Percentiles rank a stretch among this genome's conserved stretches.
Conservation (phyloP, 1,140 invertebrate genomes). For the Drosophila sulfurigaster region DNA sequence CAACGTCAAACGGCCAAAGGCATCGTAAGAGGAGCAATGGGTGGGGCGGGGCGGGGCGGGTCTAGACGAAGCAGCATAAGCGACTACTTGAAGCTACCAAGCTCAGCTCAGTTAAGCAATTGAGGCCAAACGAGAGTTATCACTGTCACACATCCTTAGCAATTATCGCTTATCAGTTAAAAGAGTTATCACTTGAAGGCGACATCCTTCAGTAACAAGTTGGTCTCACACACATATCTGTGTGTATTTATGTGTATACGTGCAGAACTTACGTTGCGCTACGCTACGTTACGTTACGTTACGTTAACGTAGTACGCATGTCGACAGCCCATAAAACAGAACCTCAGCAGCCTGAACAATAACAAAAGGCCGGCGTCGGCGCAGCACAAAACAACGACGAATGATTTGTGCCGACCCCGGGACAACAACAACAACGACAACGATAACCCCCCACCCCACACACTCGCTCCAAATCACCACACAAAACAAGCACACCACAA, state of each 20-base stretch:
- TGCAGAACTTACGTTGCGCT: conserved; percentile 25
- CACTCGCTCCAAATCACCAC: background rate
- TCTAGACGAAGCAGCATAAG: background rate
- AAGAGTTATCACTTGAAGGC: conserved; percentile 23
- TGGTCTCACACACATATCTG: background rate
- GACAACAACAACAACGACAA: background rate
- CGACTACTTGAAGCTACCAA: background rate
- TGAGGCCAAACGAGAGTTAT: conserved; percentile 16
- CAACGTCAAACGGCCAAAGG: conserved; percentile 14
- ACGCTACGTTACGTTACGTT: conserved; percentile 23
- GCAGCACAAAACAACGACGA: conserved; percentile 34
- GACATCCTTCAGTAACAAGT: conserved; percentile 30
- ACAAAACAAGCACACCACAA: background rate
- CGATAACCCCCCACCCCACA: background rate
- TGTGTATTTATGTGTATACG: background rate
- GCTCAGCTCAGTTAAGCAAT: conserved; percentile 27
- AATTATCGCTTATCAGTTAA: conserved; percentile 25
- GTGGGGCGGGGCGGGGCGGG: background rate
- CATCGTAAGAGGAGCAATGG: conserved; percentile 9
- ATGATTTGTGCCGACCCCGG: conserved; percentile 7
- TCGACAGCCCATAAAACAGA: conserved; percentile 14
- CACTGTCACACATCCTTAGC: conserved; percentile 2
- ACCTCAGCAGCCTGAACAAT: conserved; percentile 23
- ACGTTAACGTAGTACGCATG: conserved; percentile 49
- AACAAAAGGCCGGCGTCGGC: conserved; percentile 46